phyloP scores from a whole-genome alignment of 2,113 vertebrate species.

The Ailurus styani region DNA sequence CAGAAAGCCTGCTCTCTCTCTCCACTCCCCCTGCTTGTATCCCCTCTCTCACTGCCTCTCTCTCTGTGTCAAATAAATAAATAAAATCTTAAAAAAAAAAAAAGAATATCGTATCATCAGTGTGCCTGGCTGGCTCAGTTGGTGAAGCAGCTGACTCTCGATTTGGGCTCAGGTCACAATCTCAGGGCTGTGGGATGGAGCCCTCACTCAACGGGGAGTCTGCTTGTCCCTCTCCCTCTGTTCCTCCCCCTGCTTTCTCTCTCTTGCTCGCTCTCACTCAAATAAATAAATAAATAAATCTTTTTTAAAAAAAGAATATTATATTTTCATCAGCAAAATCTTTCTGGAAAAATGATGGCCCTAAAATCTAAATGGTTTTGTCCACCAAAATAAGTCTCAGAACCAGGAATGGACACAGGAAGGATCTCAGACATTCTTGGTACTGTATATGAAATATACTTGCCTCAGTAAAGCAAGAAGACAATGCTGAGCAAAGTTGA shows the following conservation, averaged over 20 bases:
- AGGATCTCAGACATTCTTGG: not conserved
- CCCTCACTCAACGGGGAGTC: not conserved
- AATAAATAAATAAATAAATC: not conserved
- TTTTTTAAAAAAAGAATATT: not conserved
- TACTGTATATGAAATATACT: not conserved
- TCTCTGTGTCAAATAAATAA: too few relatives aligned
- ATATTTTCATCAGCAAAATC: not conserved
- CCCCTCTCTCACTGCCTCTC: too few relatives aligned
- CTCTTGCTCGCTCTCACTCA: not conserved
- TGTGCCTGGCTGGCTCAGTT: not conserved
- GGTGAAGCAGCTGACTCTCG: not conserved
- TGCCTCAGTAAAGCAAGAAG: not conserved
- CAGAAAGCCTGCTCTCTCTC: too few relatives aligned
- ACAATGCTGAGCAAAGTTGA: not conserved
- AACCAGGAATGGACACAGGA: not conserved
- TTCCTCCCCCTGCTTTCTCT: not conserved
- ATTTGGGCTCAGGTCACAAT: not conserved
- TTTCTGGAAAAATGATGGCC: not conserved
- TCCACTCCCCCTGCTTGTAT: too few relatives aligned
- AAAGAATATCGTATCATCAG: not conserved
- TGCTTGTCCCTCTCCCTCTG: not conserved
- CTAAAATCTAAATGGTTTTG: not conserved
- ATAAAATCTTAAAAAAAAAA: too few relatives aligned
- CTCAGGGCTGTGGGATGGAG: not conserved
- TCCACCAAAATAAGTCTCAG: not conserved